These are phyloP conservation scores for Drosophila mimica DNA, from an alignment of 2,888 invertebrate genomes.

Conservation along the genomic window DNA sequence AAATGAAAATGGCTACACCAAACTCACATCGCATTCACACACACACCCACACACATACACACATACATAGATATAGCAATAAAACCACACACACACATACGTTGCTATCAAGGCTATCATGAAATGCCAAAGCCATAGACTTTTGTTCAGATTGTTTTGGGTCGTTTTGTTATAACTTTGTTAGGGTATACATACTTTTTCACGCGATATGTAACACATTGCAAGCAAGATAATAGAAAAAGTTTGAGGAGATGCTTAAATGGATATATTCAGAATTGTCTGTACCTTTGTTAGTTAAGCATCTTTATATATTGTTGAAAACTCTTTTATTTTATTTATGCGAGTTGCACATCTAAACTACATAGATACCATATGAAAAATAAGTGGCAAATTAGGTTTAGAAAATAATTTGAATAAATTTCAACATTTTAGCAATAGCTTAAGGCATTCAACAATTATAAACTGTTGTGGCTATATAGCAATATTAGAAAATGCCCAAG, in stretches of 20 bases:
- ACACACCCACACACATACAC: constrained; percentile 12
- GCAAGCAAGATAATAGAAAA: background rate
- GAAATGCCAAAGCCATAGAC: constrained; percentile 51
- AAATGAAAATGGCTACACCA: constrained; percentile 53
- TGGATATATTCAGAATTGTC: background rate
- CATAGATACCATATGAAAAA: background rate
- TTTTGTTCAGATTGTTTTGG: constrained; percentile 51
- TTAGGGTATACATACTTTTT: background rate
- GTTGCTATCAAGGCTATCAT: constrained; percentile 35
- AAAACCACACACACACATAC: constrained; percentile 10
- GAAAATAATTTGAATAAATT: too few relatives aligned
- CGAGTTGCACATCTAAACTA: too few relatives aligned
- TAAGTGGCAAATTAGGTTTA: background rate
- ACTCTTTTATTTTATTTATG: too few relatives aligned
- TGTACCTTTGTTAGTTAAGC: background rate
- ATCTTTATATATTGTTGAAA: too few relatives aligned
- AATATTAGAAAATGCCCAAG: background rate
- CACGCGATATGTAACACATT: background rate
- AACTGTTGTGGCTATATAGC: too few relatives aligned
- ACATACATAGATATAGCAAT: constrained; percentile 4
- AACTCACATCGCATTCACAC: constrained; percentile 9
- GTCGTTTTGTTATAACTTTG: constrained; percentile 20
- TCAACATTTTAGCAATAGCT: too few relatives aligned
- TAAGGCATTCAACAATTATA: too few relatives aligned
- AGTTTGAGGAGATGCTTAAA: background rate